These are phyloP conservation scores for Molossus alvarezi DNA, from an alignment of 2,797 vertebrate species.

Conservation along the genomic window DNA sequence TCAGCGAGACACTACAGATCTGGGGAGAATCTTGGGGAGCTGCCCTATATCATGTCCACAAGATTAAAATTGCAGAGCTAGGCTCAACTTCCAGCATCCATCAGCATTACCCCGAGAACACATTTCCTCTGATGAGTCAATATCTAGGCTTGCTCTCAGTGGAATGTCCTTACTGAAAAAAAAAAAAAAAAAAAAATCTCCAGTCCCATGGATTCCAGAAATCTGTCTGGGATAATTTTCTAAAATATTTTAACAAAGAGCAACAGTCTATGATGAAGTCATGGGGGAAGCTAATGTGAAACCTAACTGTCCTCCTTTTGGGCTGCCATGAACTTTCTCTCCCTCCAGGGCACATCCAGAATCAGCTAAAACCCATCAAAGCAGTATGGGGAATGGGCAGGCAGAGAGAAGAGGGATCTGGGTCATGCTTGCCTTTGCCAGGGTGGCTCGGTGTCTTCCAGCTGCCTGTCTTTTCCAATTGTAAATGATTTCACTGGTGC, in stretches of 20 bases:
- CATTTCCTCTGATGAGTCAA: conserved; percentile 56
- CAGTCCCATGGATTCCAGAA: conserved; percentile 67
- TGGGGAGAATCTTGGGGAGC: not conserved
- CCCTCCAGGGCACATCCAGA: conserved; percentile 27
- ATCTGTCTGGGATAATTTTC: conserved; percentile 70
- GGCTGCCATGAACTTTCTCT: not conserved
- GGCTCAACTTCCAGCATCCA: not conserved
- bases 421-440: not conserved
- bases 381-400: not conserved
- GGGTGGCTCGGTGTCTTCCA: conserved; percentile 11
- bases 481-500: not conserved
- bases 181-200: not conserved
- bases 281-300: conserved; percentile 26
- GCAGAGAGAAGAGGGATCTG: not conserved
- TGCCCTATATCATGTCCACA: not conserved
- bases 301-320: conserved; percentile 29
- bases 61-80: conserved; percentile 16
- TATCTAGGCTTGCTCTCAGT: conserved; percentile 33
- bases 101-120: not conserved
- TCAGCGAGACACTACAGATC: not conserved
- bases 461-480: conserved; percentile 35
- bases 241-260: conserved; percentile 63
- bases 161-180: conserved; percentile 49
- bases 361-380: conserved; percentile 1
- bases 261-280: conserved; percentile 46